Percentiles rank a stretch among this genome's conserved stretches.
phyloP scores from a whole-genome alignment of 1,140 invertebrate species.

The Zaprionus capensis region DNA sequence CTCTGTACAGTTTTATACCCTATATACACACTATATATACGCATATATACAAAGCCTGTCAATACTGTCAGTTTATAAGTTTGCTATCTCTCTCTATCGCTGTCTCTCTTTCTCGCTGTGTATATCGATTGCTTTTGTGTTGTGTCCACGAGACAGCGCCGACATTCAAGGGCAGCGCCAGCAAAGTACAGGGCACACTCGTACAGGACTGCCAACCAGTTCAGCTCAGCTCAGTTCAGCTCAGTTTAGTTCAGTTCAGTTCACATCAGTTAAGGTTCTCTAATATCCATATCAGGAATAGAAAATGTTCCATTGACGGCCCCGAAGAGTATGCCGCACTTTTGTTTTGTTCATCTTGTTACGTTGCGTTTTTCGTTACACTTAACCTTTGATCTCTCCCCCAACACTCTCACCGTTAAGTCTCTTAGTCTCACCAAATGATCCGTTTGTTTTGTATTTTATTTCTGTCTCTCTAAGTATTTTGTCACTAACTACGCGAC shows the following conservation, averaged over 20 bases:
- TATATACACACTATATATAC: conserved; percentile 3
- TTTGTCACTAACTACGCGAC: conserved; percentile 44
- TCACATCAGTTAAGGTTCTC: conserved; percentile 15
- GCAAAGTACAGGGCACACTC: conserved; percentile 42
- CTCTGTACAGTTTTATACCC: conserved; percentile 17
- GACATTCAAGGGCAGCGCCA: conserved; percentile 41
- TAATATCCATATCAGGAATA: neutral
- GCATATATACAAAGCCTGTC: conserved; percentile 17
- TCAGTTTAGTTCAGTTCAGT: conserved; percentile 8
- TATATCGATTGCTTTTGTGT: conserved; percentile 49
- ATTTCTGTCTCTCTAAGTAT: conserved; percentile 35
- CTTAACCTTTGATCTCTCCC: conserved; percentile 19
- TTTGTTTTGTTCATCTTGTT: conserved; percentile 23
- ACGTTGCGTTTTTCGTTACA: conserved; percentile 16
- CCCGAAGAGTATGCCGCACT: conserved; percentile 31
- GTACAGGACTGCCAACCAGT: conserved; percentile 24
- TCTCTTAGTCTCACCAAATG: conserved; percentile 18
- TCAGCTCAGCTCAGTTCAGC: conserved; percentile 6
- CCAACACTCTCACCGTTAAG: conserved; percentile 10
- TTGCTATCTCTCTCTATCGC: conserved; percentile 15
- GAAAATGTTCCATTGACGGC: conserved; percentile 28
- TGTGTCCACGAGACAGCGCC: conserved; percentile 36
- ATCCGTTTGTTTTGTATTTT: conserved; percentile 1
- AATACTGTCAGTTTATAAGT: conserved; percentile 28
- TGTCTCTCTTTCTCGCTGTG: conserved; percentile 15